These are phyloP conservation scores for Orius insidiosus DNA, from an alignment of 1,140 invertebrate species.

Conservation along the genomic window DNA sequence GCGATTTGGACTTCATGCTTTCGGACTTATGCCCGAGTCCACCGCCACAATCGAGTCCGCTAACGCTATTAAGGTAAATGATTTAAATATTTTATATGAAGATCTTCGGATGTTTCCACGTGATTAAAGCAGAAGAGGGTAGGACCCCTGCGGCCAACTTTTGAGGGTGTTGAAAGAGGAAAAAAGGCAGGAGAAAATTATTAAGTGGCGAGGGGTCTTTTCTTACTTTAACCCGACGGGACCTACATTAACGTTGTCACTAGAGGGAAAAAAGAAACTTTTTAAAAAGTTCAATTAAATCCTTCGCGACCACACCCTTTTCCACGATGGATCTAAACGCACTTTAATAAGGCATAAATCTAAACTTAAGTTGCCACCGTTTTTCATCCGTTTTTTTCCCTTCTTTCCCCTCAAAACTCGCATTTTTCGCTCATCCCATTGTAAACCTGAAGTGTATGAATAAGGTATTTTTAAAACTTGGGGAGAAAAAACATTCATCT, in stretches of 20 bases:
- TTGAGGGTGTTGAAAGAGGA: neutral
- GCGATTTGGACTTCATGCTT: conserved; percentile 52
- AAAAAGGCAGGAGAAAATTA: neutral
- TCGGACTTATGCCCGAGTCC: conserved; percentile 40
- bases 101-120: neutral
- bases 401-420: too few relatives aligned
- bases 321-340: too few relatives aligned
- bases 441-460: too few relatives aligned
- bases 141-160: neutral
- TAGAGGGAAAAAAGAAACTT: neutral
- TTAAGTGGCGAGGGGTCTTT: conserved; percentile 1
- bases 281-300: too few relatives aligned
- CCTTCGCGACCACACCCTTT: too few relatives aligned
- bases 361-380: too few relatives aligned
- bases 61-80: conserved; percentile 11
- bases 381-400: too few relatives aligned
- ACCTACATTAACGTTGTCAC: conserved; percentile 2
- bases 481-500: too few relatives aligned
- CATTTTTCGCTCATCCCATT: too few relatives aligned
- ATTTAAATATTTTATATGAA: neutral
- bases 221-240: neutral
- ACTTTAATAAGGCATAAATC: too few relatives aligned
- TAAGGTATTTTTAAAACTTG: too few relatives aligned
- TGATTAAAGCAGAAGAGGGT: conserved; percentile 2
- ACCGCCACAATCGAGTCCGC: conserved; percentile 15